A percentile compares a stretch with the other conserved stretches of the same genome.
phyloP scores from a whole-genome alignment of 2,888 invertebrate species.

The Epinotia brunnichana region DNA sequence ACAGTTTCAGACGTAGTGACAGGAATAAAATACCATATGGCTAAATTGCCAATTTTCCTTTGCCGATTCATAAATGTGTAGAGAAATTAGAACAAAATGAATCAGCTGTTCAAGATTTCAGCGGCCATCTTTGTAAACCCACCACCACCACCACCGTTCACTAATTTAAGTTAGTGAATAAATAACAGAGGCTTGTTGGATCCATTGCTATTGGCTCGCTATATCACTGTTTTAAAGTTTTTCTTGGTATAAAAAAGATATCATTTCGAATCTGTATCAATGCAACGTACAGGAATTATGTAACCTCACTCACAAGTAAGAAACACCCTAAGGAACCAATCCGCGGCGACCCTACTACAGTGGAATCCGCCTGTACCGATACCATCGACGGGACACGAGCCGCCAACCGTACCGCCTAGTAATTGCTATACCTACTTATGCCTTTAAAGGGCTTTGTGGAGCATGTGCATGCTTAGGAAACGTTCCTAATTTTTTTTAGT shows the following conservation, averaged over 20 bases:
- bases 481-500: slow-evolving; percentile 22
- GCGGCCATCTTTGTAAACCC: no score
- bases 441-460: slow-evolving; percentile 37
- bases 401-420: slow-evolving; percentile 41
- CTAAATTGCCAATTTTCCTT: no score
- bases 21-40: no score
- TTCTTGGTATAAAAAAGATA: not conserved
- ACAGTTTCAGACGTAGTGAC: no score
- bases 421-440: slow-evolving; percentile 42
- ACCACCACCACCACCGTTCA: no score
- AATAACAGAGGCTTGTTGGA: no score
- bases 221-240: no score
- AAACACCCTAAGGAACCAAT: slow-evolving; percentile 51
- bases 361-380: slow-evolving; percentile 69
- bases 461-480: slow-evolving; percentile 29
- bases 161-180: no score
- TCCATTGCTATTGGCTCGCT: no score
- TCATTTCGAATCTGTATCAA: not conserved
- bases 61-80: no score
- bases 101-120: no score
- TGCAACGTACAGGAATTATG: not conserved
- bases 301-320: not conserved
- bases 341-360: slow-evolving; percentile 48
- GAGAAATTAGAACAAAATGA: no score
- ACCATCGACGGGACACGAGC: slow-evolving; percentile 67